A percentile compares a stretch with the other conserved stretches of the same genome.
Evolutionary conservation across 2,113 vertebrate genomes (phyloP).

Genomic region (Callithrix jacchus): DNA sequence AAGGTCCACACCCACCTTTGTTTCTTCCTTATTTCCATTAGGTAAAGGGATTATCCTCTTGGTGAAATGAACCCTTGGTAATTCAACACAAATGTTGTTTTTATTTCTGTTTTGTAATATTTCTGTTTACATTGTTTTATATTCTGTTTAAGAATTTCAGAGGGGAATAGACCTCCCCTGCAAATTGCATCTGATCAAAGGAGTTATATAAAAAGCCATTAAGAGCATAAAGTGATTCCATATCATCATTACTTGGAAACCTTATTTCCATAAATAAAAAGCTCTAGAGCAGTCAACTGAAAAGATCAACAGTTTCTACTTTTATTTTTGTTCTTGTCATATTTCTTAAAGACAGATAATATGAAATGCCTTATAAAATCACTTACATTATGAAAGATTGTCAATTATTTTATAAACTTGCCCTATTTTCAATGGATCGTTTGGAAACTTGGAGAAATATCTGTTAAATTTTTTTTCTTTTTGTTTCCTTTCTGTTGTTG

Average conservation of each 20-base stretch:
- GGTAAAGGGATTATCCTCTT: neutral
- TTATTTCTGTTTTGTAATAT: neutral
- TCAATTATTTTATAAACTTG: conserved; percentile 12
- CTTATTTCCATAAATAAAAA: neutral
- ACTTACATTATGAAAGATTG: neutral
- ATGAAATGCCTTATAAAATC: neutral
- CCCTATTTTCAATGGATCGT: conserved; percentile 13
- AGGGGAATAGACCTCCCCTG: neutral
- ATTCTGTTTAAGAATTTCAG: conserved; percentile 8
- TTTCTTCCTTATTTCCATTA: conserved; percentile 13
- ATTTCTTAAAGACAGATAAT: neutral
- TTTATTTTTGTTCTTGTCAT: neutral
- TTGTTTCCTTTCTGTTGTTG: too few species aligned
- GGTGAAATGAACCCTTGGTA: conserved; percentile 2
- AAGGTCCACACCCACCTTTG: neutral
- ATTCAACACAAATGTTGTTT: neutral
- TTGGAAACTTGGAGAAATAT: neutral
- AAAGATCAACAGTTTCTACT: conserved; percentile 1
- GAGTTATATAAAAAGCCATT: conserved; percentile 2
- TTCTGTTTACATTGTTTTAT: neutral
- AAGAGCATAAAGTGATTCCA: neutral
- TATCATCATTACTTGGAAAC: neutral
- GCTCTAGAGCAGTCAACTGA: neutral
- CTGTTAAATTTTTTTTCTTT: neutral
- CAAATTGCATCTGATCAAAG: neutral